Conservation (phyloP, 2,888 invertebrate species). For the Apoderus coryli region DNA sequence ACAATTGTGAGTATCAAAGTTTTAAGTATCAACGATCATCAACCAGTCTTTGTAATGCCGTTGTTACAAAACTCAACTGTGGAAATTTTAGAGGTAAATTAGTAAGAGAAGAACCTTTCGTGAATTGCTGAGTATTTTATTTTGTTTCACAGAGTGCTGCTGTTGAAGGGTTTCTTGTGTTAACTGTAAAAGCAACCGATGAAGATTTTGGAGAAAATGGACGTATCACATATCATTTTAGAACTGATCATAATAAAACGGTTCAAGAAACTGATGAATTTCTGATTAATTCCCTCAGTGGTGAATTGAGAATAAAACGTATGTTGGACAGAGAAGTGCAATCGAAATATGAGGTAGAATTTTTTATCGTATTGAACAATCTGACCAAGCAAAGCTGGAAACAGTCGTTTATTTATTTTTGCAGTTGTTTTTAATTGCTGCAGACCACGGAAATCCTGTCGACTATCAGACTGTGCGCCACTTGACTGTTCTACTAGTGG, state of each 20-base stretch:
- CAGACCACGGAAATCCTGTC: slow-evolving; percentile 69
- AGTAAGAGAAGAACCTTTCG: too few species aligned
- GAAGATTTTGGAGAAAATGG: slow-evolving; percentile 75
- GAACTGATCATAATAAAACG: slow-evolving; percentile 48
- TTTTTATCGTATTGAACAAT: too few species aligned
- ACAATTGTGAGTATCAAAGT: slow-evolving; percentile 65
- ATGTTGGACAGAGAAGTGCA: slow-evolving; percentile 64
- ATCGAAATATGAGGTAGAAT: slow-evolving; percentile 47
- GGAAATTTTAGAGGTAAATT: slow-evolving; percentile 63
- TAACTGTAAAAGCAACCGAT: slow-evolving; percentile 71
- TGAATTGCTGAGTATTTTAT: too few species aligned
- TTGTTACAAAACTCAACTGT: slow-evolving; percentile 60
- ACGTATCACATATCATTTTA: slow-evolving; percentile 67
- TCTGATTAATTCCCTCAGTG: slow-evolving; percentile 58
- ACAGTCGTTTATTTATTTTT: slow-evolving; percentile 19
- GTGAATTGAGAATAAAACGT: slow-evolving; percentile 66
- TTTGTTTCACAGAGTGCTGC: slow-evolving; percentile 52
- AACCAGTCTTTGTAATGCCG: slow-evolving; percentile 69
- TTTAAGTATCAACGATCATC: slow-evolving; percentile 65
- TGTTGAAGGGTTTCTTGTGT: slow-evolving; percentile 57
- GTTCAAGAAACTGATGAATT: slow-evolving; percentile 73
- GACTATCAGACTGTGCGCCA: slow-evolving; percentile 65
- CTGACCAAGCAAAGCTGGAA: too few species aligned
- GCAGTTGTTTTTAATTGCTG: slow-evolving; percentile 64
- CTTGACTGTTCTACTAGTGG: slow-evolving; percentile 58